Base-by-base conservation (phyloP, 2,888 invertebrate species). In the Cantharis rufa region DNA sequence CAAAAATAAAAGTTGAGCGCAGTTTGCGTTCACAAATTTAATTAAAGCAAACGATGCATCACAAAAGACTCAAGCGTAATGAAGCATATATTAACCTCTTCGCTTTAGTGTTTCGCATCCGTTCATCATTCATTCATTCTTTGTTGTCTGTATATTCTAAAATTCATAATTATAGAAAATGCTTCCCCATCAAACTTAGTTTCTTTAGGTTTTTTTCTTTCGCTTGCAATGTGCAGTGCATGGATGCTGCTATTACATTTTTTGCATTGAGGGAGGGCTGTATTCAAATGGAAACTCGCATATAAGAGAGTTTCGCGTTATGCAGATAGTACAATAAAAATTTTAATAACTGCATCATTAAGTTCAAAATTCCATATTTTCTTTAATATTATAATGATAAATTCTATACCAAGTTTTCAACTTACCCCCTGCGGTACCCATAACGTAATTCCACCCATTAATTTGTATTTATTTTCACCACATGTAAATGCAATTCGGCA, bases 51-150 rank as follows among this genome's bases (percentile, higher is more conserved):
- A 62, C 72, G 70, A 72, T 70, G 71, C 71, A 72, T 78, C 77
- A 75, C 74, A 75, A 78, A 75, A 72, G 77, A 78, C 72, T 68
- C 75, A 70, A 71, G 74, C 72, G 74, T 78, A 78, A 78, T 78
- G 77, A 75, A 78, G 77, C 77, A 78, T 78, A 78, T 75, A 66
- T 78, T 78, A 78, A 78, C 77, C 74, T 72, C 75, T 78, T 75
- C 71, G 75, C 75, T 78, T 62, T 72, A 74, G 74, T 74, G 72
- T 75, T 78, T 78, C 74, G 74, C 69, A 71, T 77, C 71, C 74
- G 77, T 69, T 77, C 74, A 71, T 77, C 77, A 75, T 78, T 78
- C 77, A 78, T 70, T 69, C 72, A 64, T 64, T 78, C 75, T 72
- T 78, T 66, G 72, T 78, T 78, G 77, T 78, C 75, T 78, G 63